A percentile compares a stretch with the other conserved stretches of the same genome.
Evolutionary conservation across 1,140 invertebrate genomes (phyloP).

Genomic region (Drosophila paulistorum): DNA sequence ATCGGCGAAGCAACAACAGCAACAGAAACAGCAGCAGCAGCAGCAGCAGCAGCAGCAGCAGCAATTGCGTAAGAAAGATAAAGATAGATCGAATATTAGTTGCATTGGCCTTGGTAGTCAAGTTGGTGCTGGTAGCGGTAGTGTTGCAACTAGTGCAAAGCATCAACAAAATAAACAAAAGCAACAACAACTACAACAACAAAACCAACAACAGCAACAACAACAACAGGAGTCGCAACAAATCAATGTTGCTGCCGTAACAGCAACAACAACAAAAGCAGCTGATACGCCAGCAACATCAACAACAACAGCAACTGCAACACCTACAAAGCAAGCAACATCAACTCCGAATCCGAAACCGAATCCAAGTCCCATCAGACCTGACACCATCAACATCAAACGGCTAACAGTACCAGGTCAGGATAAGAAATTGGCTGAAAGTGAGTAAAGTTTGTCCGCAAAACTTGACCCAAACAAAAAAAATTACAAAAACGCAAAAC

Average conservation of each 20-base stretch:
- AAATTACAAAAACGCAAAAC: slow-evolving; percentile 32
- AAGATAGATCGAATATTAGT: slow-evolving; percentile 81
- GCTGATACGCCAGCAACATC: slow-evolving; percentile 32
- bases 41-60: slow-evolving; percentile 45
- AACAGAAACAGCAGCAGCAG: slow-evolving; percentile 38
- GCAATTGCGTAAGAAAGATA: slow-evolving; percentile 80
- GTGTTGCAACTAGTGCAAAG: slow-evolving; percentile 73
- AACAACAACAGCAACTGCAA: slow-evolving; percentile 7
- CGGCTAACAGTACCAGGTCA: slow-evolving; percentile 81
- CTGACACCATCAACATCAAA: slow-evolving; percentile 77
- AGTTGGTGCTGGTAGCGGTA: slow-evolving; percentile 68
- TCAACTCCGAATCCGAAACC: slow-evolving; percentile 27
- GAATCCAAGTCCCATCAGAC: slow-evolving; percentile 52
- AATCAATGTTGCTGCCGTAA: slow-evolving; percentile 32
- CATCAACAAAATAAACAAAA: slow-evolving; percentile 77
- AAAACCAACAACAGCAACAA: slow-evolving; percentile 38
- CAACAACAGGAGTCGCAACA: slow-evolving; percentile 29
- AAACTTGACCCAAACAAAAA: slow-evolving; percentile 60
- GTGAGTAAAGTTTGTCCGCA: slow-evolving; percentile 80
- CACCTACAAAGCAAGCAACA: slow-evolving; percentile 27
- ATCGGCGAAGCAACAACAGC: slow-evolving; percentile 23
- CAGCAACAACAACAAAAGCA: slow-evolving; percentile 27
- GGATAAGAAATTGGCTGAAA: slow-evolving; percentile 82
- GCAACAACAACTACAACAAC: slow-evolving; percentile 62
- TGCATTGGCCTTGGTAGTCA: slow-evolving; percentile 68